Base-by-base conservation (phyloP, 2,797 vertebrate genomes). In the Ctenopoma multispine region DNA sequence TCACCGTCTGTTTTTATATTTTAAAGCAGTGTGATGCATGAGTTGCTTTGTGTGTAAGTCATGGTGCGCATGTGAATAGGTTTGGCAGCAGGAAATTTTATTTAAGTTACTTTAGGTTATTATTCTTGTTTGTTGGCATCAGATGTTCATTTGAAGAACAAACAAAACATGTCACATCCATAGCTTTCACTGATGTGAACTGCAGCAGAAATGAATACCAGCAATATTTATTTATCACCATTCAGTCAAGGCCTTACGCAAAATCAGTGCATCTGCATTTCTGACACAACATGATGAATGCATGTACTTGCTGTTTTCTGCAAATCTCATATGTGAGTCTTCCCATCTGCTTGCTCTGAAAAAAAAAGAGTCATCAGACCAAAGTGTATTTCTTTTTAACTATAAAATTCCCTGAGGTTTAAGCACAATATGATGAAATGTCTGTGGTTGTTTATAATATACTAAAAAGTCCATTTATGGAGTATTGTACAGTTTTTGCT, bases 81-180 rank as follows among this genome's bases (percentile, higher is more conserved):
- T 66, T 63, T 55, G 48, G 57, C 62, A 67, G 18, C 54, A 65
- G n/a, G 27, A 34, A 43, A 50, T 69, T 5, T 68, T 72, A 64
- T 58, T 14, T 44, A 44, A 55, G 47, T 51, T 31, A 65, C 24
- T 63, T 44, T 14, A 73, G 21, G n/a, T 47, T 24, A 23, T 53
- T 63, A 58, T 63, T 77, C 21, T 4, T 69, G n/a, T 57, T 55
- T 77, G 44, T 63, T 71, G 38, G 50, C 23, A 47, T 69, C n/a
- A 61, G 62, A 72, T 69, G 55, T 48, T 56, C 4, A 61, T 1
- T 20, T 72, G 11, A 41, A 34, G 1, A 47, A 29, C 13, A 9
- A 24, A 13, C 41, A 64, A 44, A 24, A 17, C 5, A 21, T 6
- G n/a, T 40, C 0, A 51, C 21, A 48, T 27, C 7, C 21, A 17